These are phyloP conservation scores for Dipus sagitta DNA, from an alignment of 2,797 vertebrate genomes.

Conservation along the genomic window DNA sequence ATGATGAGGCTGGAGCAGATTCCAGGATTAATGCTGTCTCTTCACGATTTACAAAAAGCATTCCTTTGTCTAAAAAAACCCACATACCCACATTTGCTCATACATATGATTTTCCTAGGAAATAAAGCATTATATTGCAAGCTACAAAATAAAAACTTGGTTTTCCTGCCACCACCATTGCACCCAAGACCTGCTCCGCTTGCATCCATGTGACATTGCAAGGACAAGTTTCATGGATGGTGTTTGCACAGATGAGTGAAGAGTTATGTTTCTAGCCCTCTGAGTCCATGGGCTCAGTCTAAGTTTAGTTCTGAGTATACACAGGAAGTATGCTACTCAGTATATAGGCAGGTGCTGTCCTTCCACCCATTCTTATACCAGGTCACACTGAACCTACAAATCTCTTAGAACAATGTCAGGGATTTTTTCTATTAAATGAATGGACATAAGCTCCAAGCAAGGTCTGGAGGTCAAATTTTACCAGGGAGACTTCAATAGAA, in stretches of 20 bases:
- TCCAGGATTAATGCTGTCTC: constrained; percentile 52
- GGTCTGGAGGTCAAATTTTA: neutral
- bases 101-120: neutral
- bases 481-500: neutral
- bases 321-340: neutral
- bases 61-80: constrained; percentile 59
- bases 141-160: neutral
- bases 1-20: neutral
- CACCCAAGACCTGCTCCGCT: neutral
- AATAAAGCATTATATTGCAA: constrained; percentile 37
- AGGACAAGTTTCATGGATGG: neutral
- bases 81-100: neutral
- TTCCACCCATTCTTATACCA: neutral
- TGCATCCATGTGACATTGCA: neutral
- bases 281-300: neutral
- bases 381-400: neutral
- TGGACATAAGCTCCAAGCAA: neutral
- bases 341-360: neutral
- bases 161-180: constrained; percentile 24
- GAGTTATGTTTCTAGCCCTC: neutral
- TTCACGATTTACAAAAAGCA: constrained; percentile 50
- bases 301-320: constrained; percentile 25
- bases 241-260: neutral
- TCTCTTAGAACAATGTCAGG: neutral
- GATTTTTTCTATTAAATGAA: constrained; percentile 16